Evolutionary conservation across 2,888 invertebrate genomes (phyloP).

Genomic region (Gandaritis pyraliata): DNA sequence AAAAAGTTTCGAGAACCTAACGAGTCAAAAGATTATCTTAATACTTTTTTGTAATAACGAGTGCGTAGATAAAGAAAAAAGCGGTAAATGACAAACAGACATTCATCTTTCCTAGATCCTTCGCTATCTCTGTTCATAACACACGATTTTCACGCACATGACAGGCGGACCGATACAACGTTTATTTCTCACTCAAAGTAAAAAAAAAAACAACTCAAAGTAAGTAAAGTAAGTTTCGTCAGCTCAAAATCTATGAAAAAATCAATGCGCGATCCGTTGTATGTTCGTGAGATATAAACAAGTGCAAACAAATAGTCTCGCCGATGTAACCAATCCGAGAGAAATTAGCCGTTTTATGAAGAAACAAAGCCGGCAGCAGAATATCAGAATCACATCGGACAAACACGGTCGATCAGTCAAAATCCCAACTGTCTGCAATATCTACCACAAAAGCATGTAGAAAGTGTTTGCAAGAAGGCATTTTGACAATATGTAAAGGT

Average conservation of each 20-base stretch:
- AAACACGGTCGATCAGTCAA: no score
- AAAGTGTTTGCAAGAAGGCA: no score
- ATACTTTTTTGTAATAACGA: background rate
- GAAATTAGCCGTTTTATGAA: no score
- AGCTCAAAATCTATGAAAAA: background rate
- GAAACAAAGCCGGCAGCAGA: no score
- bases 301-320: conserved; percentile 21
- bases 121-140: conserved; percentile 10
- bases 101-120: conserved; percentile 1
- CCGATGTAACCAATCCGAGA: conserved; percentile 13
- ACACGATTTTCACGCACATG: conserved; percentile 3
- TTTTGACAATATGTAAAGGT: no score
- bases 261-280: background rate
- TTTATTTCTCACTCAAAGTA: conserved; percentile 1
- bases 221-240: no score
- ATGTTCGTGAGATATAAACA: conserved; percentile 14
- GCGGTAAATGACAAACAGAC: background rate
- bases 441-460: no score
- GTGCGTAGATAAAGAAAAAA: no score
- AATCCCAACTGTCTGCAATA: no score
- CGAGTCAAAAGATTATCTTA: background rate
- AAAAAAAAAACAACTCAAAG: no score
- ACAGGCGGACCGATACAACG: background rate
- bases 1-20: background rate
- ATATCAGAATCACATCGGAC: no score